phyloP scores from a whole-genome alignment of 2,113 vertebrate genomes.

The Eudyptes chrysolophus region DNA sequence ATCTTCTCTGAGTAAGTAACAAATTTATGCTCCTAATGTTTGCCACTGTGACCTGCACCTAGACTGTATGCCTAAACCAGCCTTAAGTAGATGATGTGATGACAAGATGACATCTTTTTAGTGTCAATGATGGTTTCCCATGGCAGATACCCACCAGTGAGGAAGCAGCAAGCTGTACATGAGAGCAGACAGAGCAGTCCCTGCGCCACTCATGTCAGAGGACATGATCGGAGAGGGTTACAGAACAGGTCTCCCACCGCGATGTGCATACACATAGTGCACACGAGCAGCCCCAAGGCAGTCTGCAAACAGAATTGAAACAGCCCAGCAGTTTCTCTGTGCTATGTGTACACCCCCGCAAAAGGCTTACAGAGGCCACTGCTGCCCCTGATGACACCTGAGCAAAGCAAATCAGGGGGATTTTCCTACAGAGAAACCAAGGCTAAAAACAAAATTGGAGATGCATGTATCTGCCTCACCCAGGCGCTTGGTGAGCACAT shows the following conservation, averaged over 20 bases:
- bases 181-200: not conserved
- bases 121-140: not conserved
- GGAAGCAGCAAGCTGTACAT: not conserved
- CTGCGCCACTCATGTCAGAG: fast-evolving
- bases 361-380: not conserved
- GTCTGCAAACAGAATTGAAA: fast-evolving
- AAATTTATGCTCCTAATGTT: not conserved
- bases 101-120: not conserved
- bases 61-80: not conserved
- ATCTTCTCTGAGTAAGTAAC: not conserved
- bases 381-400: not conserved
- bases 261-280: fast-evolving
- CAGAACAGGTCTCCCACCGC: not conserved
- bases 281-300: fast-evolving
- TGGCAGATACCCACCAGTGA: not conserved
- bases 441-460: not conserved
- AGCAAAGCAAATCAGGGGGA: not conserved
- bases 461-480: fast-evolving
- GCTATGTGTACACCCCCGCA: fast-evolving
- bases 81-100: not conserved
- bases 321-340: not conserved
- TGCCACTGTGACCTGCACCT: not conserved
- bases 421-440: not conserved
- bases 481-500: fast-evolving
- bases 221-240: fast-evolving